phyloP scores from a whole-genome alignment of 2,113 vertebrate species.

The Protobothrops mucrosquamatus region DNA sequence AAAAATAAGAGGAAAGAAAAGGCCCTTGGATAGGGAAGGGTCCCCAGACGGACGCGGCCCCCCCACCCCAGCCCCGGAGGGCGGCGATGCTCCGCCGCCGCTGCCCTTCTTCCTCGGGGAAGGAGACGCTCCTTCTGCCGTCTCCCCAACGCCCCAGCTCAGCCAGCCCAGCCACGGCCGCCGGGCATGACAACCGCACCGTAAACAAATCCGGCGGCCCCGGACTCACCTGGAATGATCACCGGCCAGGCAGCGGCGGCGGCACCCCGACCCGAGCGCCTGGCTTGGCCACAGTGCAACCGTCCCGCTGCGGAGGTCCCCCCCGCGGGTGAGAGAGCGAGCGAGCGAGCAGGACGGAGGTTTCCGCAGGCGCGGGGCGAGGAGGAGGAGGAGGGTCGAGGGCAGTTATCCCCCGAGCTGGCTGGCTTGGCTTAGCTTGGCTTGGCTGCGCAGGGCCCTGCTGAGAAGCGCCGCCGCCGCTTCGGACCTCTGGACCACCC shows the following conservation, averaged over 20 bases:
- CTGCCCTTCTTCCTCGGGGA: conserved; percentile 21
- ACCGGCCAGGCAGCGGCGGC: conserved; percentile 78
- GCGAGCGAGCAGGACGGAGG: conserved; percentile 33
- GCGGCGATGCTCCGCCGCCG: conserved; percentile 16
- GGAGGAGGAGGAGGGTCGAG: neutral
- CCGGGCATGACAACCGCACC: conserved; percentile 24
- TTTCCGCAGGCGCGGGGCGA: conserved; percentile 30
- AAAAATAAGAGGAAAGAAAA: neutral
- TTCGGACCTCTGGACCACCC: conserved; percentile 67
- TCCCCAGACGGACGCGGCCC: neutral
- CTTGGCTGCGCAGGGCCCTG: conserved; percentile 24
- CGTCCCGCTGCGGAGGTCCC: conserved; percentile 81
- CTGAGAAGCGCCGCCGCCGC: conserved; percentile 33
- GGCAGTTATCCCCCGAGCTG: conserved; percentile 30
- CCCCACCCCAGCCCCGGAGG: neutral
- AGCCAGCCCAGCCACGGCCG: conserved; percentile 33
- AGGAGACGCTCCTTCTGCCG: neutral
- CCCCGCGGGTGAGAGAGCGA: conserved; percentile 41
- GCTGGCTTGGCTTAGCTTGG: neutral
- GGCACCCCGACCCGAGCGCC: conserved; percentile 66
- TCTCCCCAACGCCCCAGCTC: conserved; percentile 4
- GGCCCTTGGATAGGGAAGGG: too few species aligned
- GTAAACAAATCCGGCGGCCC: conserved; percentile 21
- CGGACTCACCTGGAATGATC: conserved; percentile 88
- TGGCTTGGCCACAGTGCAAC: conserved; percentile 78